These are phyloP conservation scores for Lordiphosa stackelbergi DNA, from an alignment of 1,140 invertebrate species.

Conservation along the genomic window DNA sequence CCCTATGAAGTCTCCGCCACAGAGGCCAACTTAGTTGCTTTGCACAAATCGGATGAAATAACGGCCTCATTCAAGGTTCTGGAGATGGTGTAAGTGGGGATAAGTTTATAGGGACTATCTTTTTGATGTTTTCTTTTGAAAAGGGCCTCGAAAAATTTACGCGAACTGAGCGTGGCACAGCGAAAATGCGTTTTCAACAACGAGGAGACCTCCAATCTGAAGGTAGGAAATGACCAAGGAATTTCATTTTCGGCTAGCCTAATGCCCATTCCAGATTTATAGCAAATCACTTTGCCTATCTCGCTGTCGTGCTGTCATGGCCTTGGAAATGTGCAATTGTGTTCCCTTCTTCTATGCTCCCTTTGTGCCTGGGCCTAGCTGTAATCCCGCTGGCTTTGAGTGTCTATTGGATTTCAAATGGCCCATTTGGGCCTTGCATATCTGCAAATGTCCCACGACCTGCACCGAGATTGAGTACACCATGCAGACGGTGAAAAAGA, in stretches of 20 bases:
- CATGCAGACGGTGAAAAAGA: slow-evolving; percentile 70
- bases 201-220: slow-evolving; percentile 62
- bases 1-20: slow-evolving; percentile 70
- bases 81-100: slow-evolving; percentile 69
- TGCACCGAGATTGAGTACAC: slow-evolving; percentile 74
- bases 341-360: slow-evolving; percentile 70
- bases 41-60: slow-evolving; percentile 74
- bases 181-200: slow-evolving; percentile 75
- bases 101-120: slow-evolving; percentile 1
- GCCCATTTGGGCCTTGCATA: slow-evolving; percentile 75
- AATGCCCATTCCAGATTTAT: slow-evolving; percentile 65
- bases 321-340: slow-evolving; percentile 75
- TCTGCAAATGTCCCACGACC: slow-evolving; percentile 72
- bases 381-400: slow-evolving; percentile 71
- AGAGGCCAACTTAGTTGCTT: slow-evolving; percentile 55
- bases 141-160: slow-evolving; percentile 60
- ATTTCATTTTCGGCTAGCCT: too few species aligned
- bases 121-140: slow-evolving; percentile 8
- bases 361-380: slow-evolving; percentile 63
- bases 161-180: slow-evolving; percentile 56
- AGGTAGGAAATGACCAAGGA: slow-evolving; percentile 21
- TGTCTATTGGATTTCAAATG: slow-evolving; percentile 72
- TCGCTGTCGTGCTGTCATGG: slow-evolving; percentile 70
- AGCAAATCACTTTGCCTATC: slow-evolving; percentile 69
- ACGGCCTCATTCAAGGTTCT: slow-evolving; percentile 71